These are phyloP conservation scores for Toxotes jaculatrix DNA, from an alignment of 2,113 vertebrate genomes.

Conservation along the genomic window DNA sequence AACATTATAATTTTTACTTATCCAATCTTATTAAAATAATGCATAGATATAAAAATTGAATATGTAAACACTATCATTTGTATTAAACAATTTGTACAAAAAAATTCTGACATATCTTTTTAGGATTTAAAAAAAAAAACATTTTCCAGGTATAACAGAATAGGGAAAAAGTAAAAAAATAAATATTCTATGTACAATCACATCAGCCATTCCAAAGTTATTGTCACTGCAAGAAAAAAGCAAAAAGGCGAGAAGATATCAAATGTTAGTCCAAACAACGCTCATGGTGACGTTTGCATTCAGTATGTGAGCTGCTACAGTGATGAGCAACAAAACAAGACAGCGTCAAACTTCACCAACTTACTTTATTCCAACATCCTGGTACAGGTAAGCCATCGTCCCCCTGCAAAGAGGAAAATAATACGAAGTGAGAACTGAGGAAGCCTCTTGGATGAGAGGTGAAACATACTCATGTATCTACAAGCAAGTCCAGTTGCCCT, in stretches of 20 bases:
- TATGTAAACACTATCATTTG: conserved; percentile 77
- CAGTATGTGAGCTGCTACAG: not conserved
- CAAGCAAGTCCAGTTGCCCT: too few relatives aligned
- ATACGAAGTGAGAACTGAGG: not conserved
- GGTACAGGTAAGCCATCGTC: conserved; percentile 86
- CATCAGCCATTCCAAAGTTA: conserved; percentile 84
- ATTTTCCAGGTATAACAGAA: conserved; percentile 69
- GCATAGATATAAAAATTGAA: conserved; percentile 80
- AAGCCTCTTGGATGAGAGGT: too few relatives aligned
- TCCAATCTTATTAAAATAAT: conserved; percentile 79
- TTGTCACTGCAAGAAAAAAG: conserved; percentile 85
- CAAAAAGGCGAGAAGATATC: conserved; percentile 69
- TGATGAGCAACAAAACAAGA: not conserved
- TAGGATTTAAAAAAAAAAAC: conserved; percentile 38
- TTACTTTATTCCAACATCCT: conserved; percentile 89
- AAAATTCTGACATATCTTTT: conserved; percentile 70
- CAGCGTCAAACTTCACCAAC: conserved; percentile 25
- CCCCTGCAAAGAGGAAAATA: conserved; percentile 71
- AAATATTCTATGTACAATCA: conserved; percentile 89
- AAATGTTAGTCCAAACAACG: conserved; percentile 72
- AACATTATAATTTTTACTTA: conserved; percentile 74
- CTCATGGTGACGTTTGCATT: conserved; percentile 20
- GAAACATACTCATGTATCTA: too few relatives aligned
- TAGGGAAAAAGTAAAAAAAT: conserved; percentile 84
- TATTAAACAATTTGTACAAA: conserved; percentile 85